These are phyloP conservation scores for Epinephelus cyanopodus DNA, from an alignment of 2,113 vertebrate species.

Conservation along the genomic window DNA sequence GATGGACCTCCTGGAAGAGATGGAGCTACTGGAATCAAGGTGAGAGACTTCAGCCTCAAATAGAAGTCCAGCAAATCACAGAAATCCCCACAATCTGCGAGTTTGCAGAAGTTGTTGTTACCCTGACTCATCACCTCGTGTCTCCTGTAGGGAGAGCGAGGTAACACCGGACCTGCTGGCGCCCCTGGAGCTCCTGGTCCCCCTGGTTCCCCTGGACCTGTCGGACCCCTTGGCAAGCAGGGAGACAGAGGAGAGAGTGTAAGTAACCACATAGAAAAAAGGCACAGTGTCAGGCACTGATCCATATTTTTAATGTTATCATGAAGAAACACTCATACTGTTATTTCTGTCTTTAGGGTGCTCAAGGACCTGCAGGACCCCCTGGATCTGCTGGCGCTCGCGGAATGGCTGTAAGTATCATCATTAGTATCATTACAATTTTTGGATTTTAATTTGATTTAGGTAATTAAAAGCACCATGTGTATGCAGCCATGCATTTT, in stretches of 20 bases:
- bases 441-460: neutral
- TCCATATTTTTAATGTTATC: neutral
- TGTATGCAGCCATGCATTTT: conserved; percentile 4
- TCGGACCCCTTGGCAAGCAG: conserved; percentile 96
- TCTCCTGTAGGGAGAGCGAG: conserved; percentile 91
- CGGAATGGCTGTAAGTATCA: conserved; percentile 92
- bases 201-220: conserved; percentile 91
- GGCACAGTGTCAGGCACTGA: neutral
- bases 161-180: conserved; percentile 91
- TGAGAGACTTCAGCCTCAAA: conserved; percentile 63
- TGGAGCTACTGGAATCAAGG: conserved; percentile 92
- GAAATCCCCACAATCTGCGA: neutral
- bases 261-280: conserved; percentile 72
- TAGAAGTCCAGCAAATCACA: neutral
- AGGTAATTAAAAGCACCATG: neutral
- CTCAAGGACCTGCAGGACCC: conserved; percentile 95
- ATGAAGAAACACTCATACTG: neutral
- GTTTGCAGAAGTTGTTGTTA: neutral
- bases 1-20: conserved; percentile 97
- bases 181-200: conserved; percentile 92
- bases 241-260: conserved; percentile 97
- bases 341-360: conserved; percentile 83
- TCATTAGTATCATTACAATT: neutral
- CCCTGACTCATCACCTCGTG: conserved; percentile 11
- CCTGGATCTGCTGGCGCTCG: conserved; percentile 92